Conservation (phyloP, 2,888 invertebrate genomes). For the Hirtodrosophila cameraria region DNA sequence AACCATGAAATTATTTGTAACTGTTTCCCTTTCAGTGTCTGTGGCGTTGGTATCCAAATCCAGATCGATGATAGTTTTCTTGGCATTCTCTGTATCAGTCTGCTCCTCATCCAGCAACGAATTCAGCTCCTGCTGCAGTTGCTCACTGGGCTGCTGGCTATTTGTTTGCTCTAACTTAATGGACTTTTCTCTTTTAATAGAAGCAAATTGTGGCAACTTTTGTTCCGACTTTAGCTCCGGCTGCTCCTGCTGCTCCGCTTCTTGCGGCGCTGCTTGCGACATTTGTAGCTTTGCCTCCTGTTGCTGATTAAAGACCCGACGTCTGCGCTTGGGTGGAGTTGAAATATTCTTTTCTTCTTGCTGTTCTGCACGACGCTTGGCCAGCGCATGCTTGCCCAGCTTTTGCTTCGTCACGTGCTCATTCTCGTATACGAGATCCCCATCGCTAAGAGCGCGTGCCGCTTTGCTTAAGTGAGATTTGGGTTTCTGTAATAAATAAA, state of each 20-base stretch:
- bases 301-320: conserved; percentile 10
- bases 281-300: conserved; percentile 10
- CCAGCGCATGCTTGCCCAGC: conserved; percentile 59
- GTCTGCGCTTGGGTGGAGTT: conserved; percentile 25
- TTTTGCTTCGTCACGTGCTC: conserved; percentile 71
- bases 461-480: conserved; percentile 59
- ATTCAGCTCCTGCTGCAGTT: conserved; percentile 59
- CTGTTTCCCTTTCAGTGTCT: conserved; percentile 14
- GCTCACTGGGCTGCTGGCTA: conserved; percentile 19
- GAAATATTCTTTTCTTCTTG: conserved; percentile 11
- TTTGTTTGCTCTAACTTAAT: conserved; percentile 49
- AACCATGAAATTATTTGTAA: conserved; percentile 42
- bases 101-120: conserved; percentile 49
- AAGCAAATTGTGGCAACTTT: conserved; percentile 11
- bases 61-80: conserved; percentile 44
- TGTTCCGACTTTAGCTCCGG: background rate
- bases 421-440: conserved; percentile 78
- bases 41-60: conserved; percentile 51
- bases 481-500: conserved; percentile 45
- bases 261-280: conserved; percentile 21
- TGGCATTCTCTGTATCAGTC: conserved; percentile 6
- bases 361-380: conserved; percentile 34
- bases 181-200: conserved; percentile 53
- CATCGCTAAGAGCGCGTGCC: conserved; percentile 63
- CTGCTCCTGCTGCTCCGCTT: conserved; percentile 13